phyloP scores from a whole-genome alignment of 1,140 invertebrate genomes.

The Drosophila murphyi region DNA sequence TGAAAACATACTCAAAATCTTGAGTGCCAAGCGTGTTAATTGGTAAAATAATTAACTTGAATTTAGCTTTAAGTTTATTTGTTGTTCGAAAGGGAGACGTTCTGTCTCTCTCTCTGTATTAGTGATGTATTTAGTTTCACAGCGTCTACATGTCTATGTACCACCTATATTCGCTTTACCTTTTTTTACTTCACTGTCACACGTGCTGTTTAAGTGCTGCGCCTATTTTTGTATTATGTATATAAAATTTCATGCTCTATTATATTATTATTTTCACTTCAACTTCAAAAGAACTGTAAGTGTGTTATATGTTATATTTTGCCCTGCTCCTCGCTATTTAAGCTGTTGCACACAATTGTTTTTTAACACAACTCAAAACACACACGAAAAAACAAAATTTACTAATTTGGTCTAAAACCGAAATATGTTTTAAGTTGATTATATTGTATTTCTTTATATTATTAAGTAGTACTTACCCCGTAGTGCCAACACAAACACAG shows the following conservation, averaged over 20 bases:
- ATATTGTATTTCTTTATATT: conserved; percentile 27
- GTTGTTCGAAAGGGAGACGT: conserved; percentile 28
- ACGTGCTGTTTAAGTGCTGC: conserved; percentile 36
- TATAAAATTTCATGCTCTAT: conserved; percentile 64
- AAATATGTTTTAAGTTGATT: conserved; percentile 49
- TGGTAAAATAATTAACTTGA: conserved; percentile 76
- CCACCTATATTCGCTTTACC: conserved; percentile 63
- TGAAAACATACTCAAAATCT: conserved; percentile 88
- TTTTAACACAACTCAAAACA: conserved; percentile 30
- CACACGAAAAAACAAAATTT: conserved; percentile 33
- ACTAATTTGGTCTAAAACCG: conserved; percentile 34
- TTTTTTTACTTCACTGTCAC: conserved; percentile 49
- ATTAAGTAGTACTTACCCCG: conserved; percentile 54
- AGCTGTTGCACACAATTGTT: conserved; percentile 34
- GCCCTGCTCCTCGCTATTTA: conserved; percentile 10
- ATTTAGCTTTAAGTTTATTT: conserved; percentile 29
- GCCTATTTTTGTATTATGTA: conserved; percentile 46
- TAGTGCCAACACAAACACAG: conserved; percentile 56
- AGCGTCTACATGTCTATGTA: conserved; percentile 30
- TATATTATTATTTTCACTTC: conserved; percentile 65
- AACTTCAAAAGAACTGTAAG: conserved; percentile 71
- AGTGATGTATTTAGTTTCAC: conserved; percentile 62
- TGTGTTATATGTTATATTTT: conserved; percentile 47
- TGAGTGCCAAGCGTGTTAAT: conserved; percentile 82
- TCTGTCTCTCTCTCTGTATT: conserved; percentile 31